Evolutionary conservation across 2,888 invertebrate genomes (phyloP), one percentile per base, ranked within the genome.

Genomic region (Malachius bipustulatus): DNA sequence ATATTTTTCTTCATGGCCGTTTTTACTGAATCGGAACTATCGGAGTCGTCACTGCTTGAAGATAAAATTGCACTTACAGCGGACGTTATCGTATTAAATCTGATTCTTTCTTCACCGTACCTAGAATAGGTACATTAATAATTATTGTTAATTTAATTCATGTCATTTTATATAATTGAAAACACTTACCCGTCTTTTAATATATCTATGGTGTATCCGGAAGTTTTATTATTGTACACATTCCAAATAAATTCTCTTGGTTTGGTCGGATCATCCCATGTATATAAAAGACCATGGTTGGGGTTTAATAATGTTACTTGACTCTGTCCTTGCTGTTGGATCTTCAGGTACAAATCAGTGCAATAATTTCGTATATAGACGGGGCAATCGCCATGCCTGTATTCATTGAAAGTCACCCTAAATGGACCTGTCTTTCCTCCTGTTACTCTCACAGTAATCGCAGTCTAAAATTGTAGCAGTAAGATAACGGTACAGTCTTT

Each of bases 321-420:
- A 13, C 67, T 65, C 54, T 71, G 47, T 46, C 63, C 63, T 16
- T 60, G 52, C 62, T 87, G 85, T 46, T 83, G 78, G 26, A 87
- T 70, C 57, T 84, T 84, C 27, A 87, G 62, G 59, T 83, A 84
- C 34, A 85, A 62, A 50, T 85, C 82, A 33, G 80, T 78, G 54
- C 85, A 85, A 16, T 82, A 67, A 60, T 94, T 94, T 56, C 90
- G 80, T 14, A 94, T 66, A 34, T 83, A 67, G 0, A 85, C 80
- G 0, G 90, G 82, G 6, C 87, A 83, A 63, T 84, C 81, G 0
- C 91, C 90, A 2, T 64, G 56, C 24, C 67, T 59, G 60, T 85
- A 91, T 30, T 77, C 72, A 50, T 75, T 72, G 55, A 91, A 81
- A 1, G 76, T 75, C 32, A 90, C 73, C 46, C 71, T 73, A 56